Conservation (phyloP, 1,140 invertebrate genomes). For the Diorhabda sublineata region DNA sequence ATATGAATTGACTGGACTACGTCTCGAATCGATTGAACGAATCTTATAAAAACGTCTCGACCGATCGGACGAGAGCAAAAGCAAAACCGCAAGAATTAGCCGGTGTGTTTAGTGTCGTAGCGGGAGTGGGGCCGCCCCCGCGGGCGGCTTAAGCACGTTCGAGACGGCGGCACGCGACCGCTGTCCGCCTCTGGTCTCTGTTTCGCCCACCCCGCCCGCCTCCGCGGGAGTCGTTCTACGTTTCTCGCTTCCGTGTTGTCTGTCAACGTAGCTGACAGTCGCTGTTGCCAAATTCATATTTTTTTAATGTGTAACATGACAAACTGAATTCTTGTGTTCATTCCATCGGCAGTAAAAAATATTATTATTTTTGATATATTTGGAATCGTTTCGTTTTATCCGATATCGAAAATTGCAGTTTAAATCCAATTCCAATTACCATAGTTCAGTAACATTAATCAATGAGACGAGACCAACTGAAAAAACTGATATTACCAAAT, state of each 20-base stretch:
- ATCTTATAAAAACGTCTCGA: neutral
- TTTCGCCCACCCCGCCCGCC: neutral
- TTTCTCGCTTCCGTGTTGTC: neutral
- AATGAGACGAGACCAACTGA: too few relatives aligned
- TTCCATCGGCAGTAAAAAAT: too few relatives aligned
- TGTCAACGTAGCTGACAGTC: neutral
- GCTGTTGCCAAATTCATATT: too few relatives aligned
- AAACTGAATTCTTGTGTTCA: too few relatives aligned
- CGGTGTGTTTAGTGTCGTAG: neutral
- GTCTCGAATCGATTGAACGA: neutral
- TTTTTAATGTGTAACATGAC: too few relatives aligned
- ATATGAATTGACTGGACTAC: neutral
- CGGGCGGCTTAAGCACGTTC: neutral
- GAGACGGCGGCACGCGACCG: constrained; percentile 1
- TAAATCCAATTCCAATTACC: too few relatives aligned
- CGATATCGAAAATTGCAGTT: too few relatives aligned
- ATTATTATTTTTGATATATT: too few relatives aligned
- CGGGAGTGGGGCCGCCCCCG: neutral
- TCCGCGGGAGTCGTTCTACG: neutral
- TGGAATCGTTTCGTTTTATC: too few relatives aligned
- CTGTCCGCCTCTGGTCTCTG: neutral
- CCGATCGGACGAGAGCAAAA: neutral
- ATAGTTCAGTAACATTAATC: too few relatives aligned
- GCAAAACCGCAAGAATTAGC: constrained; percentile 1
- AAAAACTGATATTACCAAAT: too few relatives aligned